These are phyloP conservation scores for Nebria salina DNA, from an alignment of 2,888 invertebrate genomes.

Conservation along the genomic window DNA sequence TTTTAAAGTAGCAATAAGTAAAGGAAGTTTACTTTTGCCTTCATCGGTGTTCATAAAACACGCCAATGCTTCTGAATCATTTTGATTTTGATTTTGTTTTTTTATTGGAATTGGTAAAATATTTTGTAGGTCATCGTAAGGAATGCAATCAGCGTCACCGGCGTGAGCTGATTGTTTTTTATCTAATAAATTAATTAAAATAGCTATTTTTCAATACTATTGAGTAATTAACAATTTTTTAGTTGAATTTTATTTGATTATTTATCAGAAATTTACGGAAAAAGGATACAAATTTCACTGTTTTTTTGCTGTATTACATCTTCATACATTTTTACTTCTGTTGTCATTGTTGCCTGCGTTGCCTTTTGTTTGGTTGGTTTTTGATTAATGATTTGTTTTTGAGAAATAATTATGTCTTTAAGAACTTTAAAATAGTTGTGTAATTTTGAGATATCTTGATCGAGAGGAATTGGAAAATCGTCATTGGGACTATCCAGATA, in stretches of 20 bases:
- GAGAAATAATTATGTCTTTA: constrained; percentile 50
- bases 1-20: constrained; percentile 51
- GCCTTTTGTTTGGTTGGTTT: constrained; percentile 38
- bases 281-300: constrained; percentile 61
- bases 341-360: constrained; percentile 34
- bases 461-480: constrained; percentile 51
- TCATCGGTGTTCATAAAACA: constrained; percentile 46
- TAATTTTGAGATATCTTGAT: constrained; percentile 56
- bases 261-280: not conserved
- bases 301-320: constrained; percentile 58
- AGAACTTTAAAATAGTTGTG: constrained; percentile 58
- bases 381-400: constrained; percentile 39
- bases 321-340: constrained; percentile 55
- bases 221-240: constrained; percentile 3
- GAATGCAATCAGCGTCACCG: not conserved
- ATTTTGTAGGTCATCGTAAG: not conserved
- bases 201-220: constrained; percentile 49
- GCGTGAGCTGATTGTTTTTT: constrained; percentile 47
- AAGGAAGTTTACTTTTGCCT: constrained; percentile 46
- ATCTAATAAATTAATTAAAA: constrained; percentile 51
- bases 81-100: not conserved
- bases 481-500: constrained; percentile 52
- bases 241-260: too few species aligned
- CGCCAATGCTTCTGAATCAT: constrained; percentile 49
- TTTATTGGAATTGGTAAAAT: not conserved